These are phyloP conservation scores for Salvelinus sp. DNA, from an alignment of 2,113 vertebrate genomes.

Conservation along the genomic window DNA sequence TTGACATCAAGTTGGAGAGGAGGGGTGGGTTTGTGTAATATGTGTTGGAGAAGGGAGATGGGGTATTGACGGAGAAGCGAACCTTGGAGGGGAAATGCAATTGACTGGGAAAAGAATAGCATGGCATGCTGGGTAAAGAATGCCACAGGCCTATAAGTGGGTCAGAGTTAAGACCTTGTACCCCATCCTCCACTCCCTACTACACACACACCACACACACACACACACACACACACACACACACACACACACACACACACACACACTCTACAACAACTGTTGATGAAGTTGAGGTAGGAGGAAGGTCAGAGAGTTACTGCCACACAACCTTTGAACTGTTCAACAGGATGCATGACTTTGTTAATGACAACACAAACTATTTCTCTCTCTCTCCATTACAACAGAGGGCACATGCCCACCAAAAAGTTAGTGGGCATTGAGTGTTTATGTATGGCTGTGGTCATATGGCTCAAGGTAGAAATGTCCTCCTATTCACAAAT, in stretches of 20 bases:
- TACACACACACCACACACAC: slow-evolving; percentile 1
- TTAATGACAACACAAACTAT: neutral
- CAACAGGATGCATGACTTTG: neutral
- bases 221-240: slow-evolving; percentile 15
- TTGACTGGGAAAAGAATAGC: slow-evolving; percentile 49
- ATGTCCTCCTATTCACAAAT: too few species aligned
- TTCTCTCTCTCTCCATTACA: too few species aligned
- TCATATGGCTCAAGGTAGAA: too few species aligned
- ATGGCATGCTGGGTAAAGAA: slow-evolving; percentile 58
- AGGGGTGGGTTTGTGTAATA: neutral
- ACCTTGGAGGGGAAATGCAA: slow-evolving; percentile 37
- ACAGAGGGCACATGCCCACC: too few species aligned
- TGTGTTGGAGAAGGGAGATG: too few species aligned
- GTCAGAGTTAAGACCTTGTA: slow-evolving; percentile 30
- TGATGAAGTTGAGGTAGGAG: slow-evolving; percentile 30
- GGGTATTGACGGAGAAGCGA: slow-evolving; percentile 36
- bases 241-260: neutral
- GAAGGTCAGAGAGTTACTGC: slow-evolving; percentile 39
- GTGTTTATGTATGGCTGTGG: too few species aligned
- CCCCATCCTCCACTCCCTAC: slow-evolving; percentile 20
- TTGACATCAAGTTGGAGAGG: neutral
- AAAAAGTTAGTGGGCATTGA: too few species aligned
- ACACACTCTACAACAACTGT: slow-evolving; percentile 21
- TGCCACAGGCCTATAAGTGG: slow-evolving; percentile 47
- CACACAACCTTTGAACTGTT: slow-evolving; percentile 43